Conservation (phyloP, 2,888 invertebrate genomes). For the Chesias legatella region DNA sequence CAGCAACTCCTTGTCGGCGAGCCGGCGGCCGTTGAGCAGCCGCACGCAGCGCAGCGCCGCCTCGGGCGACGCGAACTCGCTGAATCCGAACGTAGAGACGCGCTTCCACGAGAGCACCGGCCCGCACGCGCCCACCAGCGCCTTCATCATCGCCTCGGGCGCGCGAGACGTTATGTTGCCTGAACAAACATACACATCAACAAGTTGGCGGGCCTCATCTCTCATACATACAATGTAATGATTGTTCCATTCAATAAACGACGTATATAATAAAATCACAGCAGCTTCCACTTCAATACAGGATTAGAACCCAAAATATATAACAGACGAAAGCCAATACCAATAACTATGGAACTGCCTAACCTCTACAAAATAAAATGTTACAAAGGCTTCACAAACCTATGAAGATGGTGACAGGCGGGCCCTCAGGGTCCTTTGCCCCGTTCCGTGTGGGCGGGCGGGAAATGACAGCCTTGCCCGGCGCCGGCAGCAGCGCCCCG, state of each 20-base stretch:
- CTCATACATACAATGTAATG: too few relatives aligned
- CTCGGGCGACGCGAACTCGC: slow-evolving; percentile 96
- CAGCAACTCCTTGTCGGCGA: slow-evolving; percentile 95
- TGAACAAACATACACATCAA: background rate
- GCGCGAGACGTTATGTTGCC: slow-evolving; percentile 90
- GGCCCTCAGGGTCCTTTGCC: slow-evolving; percentile 82
- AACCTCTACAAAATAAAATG: too few relatives aligned
- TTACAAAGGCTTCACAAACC: slow-evolving; percentile 6
- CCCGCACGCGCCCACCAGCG: slow-evolving; percentile 95
- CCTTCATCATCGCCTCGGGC: slow-evolving; percentile 96
- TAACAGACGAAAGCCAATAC: too few relatives aligned
- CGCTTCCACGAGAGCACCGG: slow-evolving; percentile 98
- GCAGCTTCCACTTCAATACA: too few relatives aligned
- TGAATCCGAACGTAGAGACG: slow-evolving; percentile 98
- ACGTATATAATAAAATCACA: too few relatives aligned
- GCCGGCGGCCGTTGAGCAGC: slow-evolving; percentile 93
- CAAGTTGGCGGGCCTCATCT: background rate
- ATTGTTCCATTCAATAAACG: too few relatives aligned
- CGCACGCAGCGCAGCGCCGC: slow-evolving; percentile 96
- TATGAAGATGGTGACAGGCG: slow-evolving; percentile 97
- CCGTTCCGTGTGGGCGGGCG: slow-evolving; percentile 60
- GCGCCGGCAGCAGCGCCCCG: slow-evolving; percentile 46
- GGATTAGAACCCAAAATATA: too few relatives aligned
- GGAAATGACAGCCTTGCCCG: slow-evolving; percentile 47
- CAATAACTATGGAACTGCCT: too few relatives aligned